Percentiles rank a stretch among this genome's conserved stretches.
Evolutionary conservation across 2,113 vertebrate genomes (phyloP).

Genomic region (Oncorhynchus kisutch): DNA sequence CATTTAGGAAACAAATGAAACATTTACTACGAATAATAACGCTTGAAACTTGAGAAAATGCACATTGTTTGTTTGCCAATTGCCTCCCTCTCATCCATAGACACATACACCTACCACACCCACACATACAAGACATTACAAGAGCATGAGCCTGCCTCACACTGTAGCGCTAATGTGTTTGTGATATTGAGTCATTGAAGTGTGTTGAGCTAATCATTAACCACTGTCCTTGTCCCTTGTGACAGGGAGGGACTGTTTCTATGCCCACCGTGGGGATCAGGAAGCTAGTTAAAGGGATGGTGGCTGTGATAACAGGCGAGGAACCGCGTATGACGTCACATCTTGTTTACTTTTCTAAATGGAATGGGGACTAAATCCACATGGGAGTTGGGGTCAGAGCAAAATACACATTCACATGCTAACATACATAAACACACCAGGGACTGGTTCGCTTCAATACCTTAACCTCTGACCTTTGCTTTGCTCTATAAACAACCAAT

Average conservation of each 20-base stretch:
- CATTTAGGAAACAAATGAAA: neutral
- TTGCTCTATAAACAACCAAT: constrained; percentile 33
- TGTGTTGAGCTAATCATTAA: constrained; percentile 59
- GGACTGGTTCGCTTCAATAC: constrained; percentile 55
- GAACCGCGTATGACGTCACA: constrained; percentile 10
- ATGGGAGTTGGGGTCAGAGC: constrained; percentile 39
- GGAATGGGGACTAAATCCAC: constrained; percentile 46
- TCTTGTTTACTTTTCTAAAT: constrained; percentile 58
- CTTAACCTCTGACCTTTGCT: constrained; percentile 52
- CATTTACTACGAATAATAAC: too few relatives aligned
- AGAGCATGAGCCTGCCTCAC: too few relatives aligned
- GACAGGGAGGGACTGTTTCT: constrained; percentile 22
- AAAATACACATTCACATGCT: constrained; percentile 44
- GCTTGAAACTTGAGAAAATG: too few relatives aligned
- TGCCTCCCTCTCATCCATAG: neutral
- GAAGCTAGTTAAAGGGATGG: constrained; percentile 51
- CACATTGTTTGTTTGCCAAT: neutral
- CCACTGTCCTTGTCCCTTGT: constrained; percentile 17
- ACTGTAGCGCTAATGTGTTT: constrained; percentile 17
- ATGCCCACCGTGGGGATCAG: constrained; percentile 41
- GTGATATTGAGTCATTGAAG: constrained; percentile 13
- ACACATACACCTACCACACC: neutral
- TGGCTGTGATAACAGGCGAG: constrained; percentile 49
- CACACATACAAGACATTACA: neutral
- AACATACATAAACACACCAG: constrained; percentile 27